A percentile compares a stretch with the other conserved stretches of the same genome.
Evolutionary conservation across 2,888 invertebrate genomes (phyloP).

Genomic region (Eupithecia dodoneata): DNA sequence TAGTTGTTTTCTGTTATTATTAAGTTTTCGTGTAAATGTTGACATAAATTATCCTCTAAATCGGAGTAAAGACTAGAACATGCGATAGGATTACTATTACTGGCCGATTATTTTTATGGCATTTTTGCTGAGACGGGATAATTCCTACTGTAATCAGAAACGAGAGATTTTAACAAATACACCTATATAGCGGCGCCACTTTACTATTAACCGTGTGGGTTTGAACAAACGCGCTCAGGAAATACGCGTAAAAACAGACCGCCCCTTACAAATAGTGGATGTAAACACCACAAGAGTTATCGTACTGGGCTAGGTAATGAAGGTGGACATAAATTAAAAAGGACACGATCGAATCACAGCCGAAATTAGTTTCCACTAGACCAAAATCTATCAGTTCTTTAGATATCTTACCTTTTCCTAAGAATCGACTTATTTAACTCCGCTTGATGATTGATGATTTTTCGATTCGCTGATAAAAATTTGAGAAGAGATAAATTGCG

Average conservation of each 20-base stretch:
- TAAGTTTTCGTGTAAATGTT: no score
- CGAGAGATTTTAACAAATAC: not conserved
- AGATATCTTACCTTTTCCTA: no score
- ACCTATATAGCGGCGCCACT: slow-evolving; percentile 1
- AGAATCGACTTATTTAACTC: no score
- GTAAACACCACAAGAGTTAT: slow-evolving; percentile 42
- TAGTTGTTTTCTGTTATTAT: no score
- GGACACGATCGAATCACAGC: not conserved
- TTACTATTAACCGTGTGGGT: slow-evolving; percentile 12
- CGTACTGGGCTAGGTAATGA: slow-evolving; percentile 28
- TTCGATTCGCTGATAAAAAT: no score
- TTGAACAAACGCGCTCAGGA: slow-evolving; percentile 55
- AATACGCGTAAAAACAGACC: slow-evolving; percentile 70
- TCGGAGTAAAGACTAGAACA: no score
- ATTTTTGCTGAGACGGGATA: not conserved
- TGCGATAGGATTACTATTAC: not conserved
- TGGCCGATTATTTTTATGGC: not conserved
- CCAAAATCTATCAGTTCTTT: not conserved
- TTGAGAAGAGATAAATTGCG: no score
- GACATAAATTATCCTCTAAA: no score
- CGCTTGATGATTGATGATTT: no score
- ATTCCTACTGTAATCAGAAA: not conserved
- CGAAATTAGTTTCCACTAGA: not conserved
- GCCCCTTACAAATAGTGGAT: slow-evolving; percentile 52
- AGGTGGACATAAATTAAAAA: slow-evolving; percentile 32